Conservation (phyloP, 2,797 vertebrate species). For the Gymnodraco acuticeps region DNA sequence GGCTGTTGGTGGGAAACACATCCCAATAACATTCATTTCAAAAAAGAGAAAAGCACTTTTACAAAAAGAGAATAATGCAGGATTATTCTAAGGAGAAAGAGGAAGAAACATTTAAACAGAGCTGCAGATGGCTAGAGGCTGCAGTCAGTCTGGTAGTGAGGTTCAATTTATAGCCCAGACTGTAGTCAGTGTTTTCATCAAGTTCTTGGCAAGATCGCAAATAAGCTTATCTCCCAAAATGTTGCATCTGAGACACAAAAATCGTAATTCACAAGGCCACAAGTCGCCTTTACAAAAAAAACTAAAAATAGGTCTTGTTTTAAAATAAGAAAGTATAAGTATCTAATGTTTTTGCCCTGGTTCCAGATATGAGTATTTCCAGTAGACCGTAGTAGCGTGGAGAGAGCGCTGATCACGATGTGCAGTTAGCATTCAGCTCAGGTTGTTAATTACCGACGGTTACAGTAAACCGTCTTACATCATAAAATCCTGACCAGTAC, state of each 20-base stretch:
- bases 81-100: too few relatives aligned
- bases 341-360: not conserved
- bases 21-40: too few relatives aligned
- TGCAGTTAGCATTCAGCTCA: not conserved
- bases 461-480: slow-evolving; percentile 1
- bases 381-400: not conserved
- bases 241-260: slow-evolving; percentile 11
- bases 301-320: not conserved
- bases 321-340: not conserved
- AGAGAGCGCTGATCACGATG: not conserved
- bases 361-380: not conserved
- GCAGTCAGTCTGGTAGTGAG: not conserved
- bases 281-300: not conserved
- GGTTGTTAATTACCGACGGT: slow-evolving; percentile 10
- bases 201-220: too few relatives aligned
- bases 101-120: not conserved
- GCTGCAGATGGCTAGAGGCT: not conserved
- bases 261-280: not conserved
- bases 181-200: not conserved
- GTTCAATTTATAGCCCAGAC: not conserved
- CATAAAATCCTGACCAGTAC: slow-evolving; percentile 46
- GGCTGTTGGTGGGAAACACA: not conserved
- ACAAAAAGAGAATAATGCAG: too few relatives aligned
- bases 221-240: not conserved
- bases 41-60: too few relatives aligned